A percentile compares a stretch with the other conserved stretches of the same genome.
These are phyloP conservation scores for Drosophila formosana DNA, from an alignment of 2,888 invertebrate genomes.

Conservation along the genomic window DNA sequence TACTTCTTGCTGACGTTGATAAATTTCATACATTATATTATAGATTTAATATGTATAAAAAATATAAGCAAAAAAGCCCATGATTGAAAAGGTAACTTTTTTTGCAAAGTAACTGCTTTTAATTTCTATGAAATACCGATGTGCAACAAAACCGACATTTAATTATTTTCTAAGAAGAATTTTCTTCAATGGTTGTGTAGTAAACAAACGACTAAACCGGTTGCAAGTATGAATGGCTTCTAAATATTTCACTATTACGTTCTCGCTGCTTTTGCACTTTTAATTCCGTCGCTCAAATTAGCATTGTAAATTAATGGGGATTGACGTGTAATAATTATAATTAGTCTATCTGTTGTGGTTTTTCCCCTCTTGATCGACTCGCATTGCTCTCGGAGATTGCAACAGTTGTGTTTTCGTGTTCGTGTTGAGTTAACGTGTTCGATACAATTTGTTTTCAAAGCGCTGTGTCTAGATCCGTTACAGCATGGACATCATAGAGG, in stretches of 20 bases:
- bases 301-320: not conserved
- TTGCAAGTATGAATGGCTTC: not conserved
- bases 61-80: too few species aligned
- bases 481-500: not conserved
- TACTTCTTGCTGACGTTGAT: too few species aligned
- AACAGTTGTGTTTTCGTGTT: not conserved
- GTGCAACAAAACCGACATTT: not conserved
- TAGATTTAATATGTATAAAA: too few species aligned
- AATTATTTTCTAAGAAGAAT: not conserved
- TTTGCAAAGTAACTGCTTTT: too few species aligned
- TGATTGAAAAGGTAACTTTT: too few species aligned
- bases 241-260: not conserved
- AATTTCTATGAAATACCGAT: not conserved
- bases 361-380: not conserved
- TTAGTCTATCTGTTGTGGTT: not conserved
- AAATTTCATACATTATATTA: too few species aligned
- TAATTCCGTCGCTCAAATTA: not conserved
- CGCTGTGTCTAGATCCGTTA: not conserved
- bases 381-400: not conserved
- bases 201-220: not conserved
- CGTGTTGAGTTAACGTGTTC: not conserved
- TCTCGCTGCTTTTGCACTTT: not conserved
- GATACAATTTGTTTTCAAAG: not conserved
- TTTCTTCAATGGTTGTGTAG: not conserved
- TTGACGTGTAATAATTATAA: not conserved